Evolutionary conservation across 2,888 invertebrate genomes (phyloP).

Genomic region (Drosophila seclusa): DNA sequence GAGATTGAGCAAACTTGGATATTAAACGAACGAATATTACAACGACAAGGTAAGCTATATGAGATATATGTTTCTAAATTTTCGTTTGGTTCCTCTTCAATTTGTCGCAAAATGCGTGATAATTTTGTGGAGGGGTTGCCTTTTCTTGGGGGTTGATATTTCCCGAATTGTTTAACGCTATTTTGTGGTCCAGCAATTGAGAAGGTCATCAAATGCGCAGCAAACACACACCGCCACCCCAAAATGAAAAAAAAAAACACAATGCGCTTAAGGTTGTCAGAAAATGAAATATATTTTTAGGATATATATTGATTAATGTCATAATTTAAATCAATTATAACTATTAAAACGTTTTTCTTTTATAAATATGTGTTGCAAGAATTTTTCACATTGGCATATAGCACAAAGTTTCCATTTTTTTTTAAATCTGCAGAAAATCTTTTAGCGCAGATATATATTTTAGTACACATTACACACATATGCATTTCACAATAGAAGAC

Average conservation of each 20-base stretch:
- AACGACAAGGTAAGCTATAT: constrained; percentile 48
- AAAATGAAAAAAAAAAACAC: not conserved
- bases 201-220: constrained; percentile 32
- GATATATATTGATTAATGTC: not conserved
- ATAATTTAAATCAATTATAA: not conserved
- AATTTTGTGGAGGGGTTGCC: constrained; percentile 6
- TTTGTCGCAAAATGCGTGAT: constrained; percentile 23
- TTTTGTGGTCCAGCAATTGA: constrained; percentile 4
- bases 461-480: not conserved
- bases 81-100: not conserved
- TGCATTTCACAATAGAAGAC: constrained; percentile 1
- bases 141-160: constrained; percentile 25
- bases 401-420: not conserved
- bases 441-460: not conserved
- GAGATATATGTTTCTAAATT: not conserved
- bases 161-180: constrained; percentile 38
- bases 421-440: too few relatives aligned
- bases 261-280: not conserved
- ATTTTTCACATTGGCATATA: not conserved
- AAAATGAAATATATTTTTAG: not conserved
- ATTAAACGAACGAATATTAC: constrained; percentile 33
- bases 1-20: constrained; percentile 40
- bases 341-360: not conserved
- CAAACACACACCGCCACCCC: not conserved
- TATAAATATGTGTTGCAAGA: not conserved